phyloP scores from a whole-genome alignment of 2,113 vertebrate species.

The Lepisosteus oculatus region DNA sequence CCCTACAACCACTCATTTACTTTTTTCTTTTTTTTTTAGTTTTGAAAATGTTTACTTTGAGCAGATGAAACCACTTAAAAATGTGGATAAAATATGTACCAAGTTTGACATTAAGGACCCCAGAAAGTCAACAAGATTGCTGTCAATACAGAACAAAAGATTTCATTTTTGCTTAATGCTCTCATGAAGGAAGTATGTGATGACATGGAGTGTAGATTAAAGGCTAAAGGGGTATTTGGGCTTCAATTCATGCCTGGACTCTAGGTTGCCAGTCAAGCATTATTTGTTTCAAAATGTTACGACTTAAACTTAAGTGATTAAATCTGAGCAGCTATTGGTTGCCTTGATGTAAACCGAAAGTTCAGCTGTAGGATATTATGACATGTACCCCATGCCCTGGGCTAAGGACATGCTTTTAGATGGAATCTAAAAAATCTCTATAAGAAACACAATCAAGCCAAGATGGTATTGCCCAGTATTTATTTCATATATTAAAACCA shows the following conservation, averaged over 20 bases:
- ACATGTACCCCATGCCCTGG: not conserved
- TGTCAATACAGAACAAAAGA: constrained; percentile 25
- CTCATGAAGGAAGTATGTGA: constrained; percentile 33
- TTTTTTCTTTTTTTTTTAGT: no score
- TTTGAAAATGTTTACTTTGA: constrained; percentile 36
- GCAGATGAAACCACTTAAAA: constrained; percentile 42
- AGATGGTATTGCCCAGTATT: not conserved
- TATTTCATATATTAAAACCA: not conserved
- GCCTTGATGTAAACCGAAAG: not conserved
- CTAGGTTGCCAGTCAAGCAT: constrained; percentile 20
- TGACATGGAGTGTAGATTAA: constrained; percentile 29
- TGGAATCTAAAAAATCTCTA: not conserved
- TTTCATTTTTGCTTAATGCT: constrained; percentile 26
- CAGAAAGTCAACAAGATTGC: constrained; percentile 35
- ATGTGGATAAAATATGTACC: constrained; percentile 35
- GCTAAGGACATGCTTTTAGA: constrained; percentile 2
- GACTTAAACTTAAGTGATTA: constrained; percentile 17
- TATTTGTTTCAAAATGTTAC: constrained; percentile 19
- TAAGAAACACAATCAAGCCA: not conserved
- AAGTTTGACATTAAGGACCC: constrained; percentile 43
- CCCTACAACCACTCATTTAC: not conserved
- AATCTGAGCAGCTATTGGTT: not conserved
- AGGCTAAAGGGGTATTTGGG: constrained; percentile 48
- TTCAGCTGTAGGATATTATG: not conserved
- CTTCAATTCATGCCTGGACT: constrained; percentile 35